Evolutionary conservation across 1,140 invertebrate genomes (phyloP).

Genomic region (Oryzaephilus surinamensis): DNA sequence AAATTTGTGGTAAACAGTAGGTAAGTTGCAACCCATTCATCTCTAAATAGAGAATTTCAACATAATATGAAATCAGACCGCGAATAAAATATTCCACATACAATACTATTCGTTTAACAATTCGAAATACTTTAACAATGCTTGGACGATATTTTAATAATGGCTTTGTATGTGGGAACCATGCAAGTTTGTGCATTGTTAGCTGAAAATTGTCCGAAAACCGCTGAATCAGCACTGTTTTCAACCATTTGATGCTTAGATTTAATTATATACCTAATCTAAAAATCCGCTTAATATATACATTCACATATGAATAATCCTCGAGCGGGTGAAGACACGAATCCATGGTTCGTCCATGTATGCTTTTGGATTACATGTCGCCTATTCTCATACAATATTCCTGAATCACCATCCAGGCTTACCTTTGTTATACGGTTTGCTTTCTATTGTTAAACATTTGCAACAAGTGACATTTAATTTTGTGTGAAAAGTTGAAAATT

Average conservation of each 20-base stretch:
- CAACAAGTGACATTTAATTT: constrained; percentile 10
- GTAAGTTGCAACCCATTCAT: no score
- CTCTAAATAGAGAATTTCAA: no score
- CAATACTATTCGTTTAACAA: no score
- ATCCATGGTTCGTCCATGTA: constrained; percentile 9
- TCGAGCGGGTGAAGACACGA: constrained; percentile 1
- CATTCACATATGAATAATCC: constrained; percentile 19
- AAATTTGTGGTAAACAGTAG: no score
- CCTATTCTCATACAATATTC: constrained; percentile 6
- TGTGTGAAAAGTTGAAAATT: not conserved
- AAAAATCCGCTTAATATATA: constrained; percentile 23
- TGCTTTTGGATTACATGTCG: constrained; percentile 9
- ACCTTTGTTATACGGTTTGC: constrained; percentile 2
- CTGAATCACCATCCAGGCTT: constrained; percentile 6
- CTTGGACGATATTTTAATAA: no score
- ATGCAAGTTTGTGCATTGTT: no score
- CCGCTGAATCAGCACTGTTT: constrained; percentile 17
- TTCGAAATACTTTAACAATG: no score
- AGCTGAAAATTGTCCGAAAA: constrained; percentile 5
- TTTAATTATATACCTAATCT: constrained; percentile 24
- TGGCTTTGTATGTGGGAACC: no score
- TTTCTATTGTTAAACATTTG: constrained; percentile 2
- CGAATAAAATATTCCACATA: no score
- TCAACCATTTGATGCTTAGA: constrained; percentile 11
- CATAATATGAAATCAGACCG: no score